Evolutionary conservation across 2,113 vertebrate genomes (phyloP).

Genomic region (Monarcha castaneiventris): DNA sequence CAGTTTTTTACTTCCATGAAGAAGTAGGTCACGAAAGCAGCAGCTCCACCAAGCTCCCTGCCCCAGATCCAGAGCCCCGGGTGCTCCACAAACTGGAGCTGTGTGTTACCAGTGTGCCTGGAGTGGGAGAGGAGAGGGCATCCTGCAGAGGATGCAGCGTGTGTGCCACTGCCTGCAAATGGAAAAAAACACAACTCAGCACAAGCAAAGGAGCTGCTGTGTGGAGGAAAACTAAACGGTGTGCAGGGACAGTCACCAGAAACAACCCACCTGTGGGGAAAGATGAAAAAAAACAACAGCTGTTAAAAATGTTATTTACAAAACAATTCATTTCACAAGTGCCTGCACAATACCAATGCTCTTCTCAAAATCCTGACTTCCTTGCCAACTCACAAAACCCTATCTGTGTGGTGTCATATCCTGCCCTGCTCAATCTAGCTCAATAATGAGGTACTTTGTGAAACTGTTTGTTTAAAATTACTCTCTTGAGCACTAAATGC

Average conservation of each 20-base stretch:
- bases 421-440: background rate
- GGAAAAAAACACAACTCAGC: background rate
- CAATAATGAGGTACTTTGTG: background rate
- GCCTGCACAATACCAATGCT: background rate
- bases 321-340: background rate
- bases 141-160: background rate
- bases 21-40: background rate
- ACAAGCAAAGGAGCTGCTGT: background rate
- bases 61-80: background rate
- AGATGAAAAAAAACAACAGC: background rate
- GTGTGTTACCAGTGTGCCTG: accelerated
- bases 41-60: background rate
- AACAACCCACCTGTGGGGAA: background rate
- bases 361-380: background rate
- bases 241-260: background rate
- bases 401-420: background rate
- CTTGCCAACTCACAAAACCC: background rate
- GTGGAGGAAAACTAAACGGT: background rate
- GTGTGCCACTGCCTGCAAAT: background rate
- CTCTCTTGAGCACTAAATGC: constrained; percentile 5
- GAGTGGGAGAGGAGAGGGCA: background rate
- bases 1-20: background rate
- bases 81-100: background rate
- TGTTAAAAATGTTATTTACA: background rate
- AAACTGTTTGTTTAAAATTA: background rate